phyloP scores from a whole-genome alignment of 1,140 invertebrate species.

The Antheraea mylitta region DNA sequence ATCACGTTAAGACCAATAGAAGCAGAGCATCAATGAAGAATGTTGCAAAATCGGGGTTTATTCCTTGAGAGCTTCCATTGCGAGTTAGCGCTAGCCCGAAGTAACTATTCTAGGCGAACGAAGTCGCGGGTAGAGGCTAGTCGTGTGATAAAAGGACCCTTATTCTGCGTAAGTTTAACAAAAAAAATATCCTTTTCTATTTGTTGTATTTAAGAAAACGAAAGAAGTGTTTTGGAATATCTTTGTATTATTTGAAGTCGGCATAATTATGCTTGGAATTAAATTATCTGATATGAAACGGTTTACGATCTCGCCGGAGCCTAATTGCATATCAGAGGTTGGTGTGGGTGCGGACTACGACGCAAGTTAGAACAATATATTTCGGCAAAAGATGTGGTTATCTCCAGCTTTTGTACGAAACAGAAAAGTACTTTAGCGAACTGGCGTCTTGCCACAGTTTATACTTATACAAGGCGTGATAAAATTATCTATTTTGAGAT shows the following conservation, averaged over 20 bases:
- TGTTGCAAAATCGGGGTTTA: too few species aligned
- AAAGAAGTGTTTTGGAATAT: conserved; percentile 29
- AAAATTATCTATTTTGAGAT: conserved; percentile 11
- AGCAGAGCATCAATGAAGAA: too few species aligned
- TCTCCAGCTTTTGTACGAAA: conserved; percentile 52
- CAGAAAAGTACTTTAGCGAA: conserved; percentile 34
- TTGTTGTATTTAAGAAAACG: conserved; percentile 14
- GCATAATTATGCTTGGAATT: conserved; percentile 54
- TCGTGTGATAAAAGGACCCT: conserved; percentile 25
- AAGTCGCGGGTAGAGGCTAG: too few species aligned
- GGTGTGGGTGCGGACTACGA: conserved; percentile 46
- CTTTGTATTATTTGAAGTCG: conserved; percentile 40
- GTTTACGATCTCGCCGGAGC: conserved; percentile 59
- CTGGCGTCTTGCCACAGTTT: conserved; percentile 40
- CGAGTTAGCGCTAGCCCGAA: too few species aligned
- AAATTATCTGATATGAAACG: conserved; percentile 63
- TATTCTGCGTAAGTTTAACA: conserved; percentile 16
- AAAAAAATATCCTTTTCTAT: conserved; percentile 2
- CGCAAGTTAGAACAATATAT: conserved; percentile 62
- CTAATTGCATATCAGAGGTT: conserved; percentile 68
- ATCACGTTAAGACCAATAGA: too few species aligned
- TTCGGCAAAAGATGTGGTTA: conserved; percentile 54
- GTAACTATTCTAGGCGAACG: too few species aligned
- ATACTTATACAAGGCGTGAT: conserved; percentile 7
- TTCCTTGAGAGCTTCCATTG: too few species aligned